These are phyloP conservation scores for Microcebus tavaratra DNA, from an alignment of 2,113 vertebrate genomes.

Conservation along the genomic window DNA sequence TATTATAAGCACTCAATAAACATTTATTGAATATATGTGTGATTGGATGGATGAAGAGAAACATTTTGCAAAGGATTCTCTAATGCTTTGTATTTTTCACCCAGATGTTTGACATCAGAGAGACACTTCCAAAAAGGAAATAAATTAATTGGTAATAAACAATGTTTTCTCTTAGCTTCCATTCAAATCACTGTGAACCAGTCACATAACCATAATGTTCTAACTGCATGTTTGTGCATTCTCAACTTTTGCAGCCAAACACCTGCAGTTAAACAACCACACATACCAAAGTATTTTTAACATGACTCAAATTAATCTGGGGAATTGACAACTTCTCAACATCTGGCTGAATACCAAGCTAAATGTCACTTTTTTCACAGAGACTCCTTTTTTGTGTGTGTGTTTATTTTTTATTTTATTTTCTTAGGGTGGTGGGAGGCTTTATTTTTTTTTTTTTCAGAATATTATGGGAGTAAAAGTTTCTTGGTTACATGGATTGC, in stretches of 20 bases:
- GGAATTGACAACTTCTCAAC: conserved; percentile 31
- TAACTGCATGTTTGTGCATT: conserved; percentile 19
- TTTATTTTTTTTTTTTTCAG: too few species aligned
- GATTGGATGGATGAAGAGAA: background rate
- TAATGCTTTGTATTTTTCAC: background rate
- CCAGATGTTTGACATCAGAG: conserved; percentile 68
- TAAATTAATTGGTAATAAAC: conserved; percentile 46
- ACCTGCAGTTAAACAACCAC: conserved; percentile 78
- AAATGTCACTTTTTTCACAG: conserved; percentile 56
- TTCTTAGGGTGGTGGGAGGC: too few species aligned
- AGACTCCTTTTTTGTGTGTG: background rate
- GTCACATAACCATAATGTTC: conserved; percentile 57
- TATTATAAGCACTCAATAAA: background rate
- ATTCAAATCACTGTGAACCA: background rate
- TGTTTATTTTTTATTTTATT: too few species aligned
- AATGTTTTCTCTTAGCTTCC: conserved; percentile 53
- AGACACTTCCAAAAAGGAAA: conserved; percentile 52
- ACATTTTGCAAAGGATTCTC: background rate
- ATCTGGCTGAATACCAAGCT: background rate
- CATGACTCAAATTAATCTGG: conserved; percentile 40
- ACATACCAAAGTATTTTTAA: conserved; percentile 50
- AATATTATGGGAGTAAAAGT: too few species aligned
- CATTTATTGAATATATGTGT: background rate
- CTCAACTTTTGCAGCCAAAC: conserved; percentile 76
- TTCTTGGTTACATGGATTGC: too few species aligned